A percentile compares a stretch with the other conserved stretches of the same genome.
These are phyloP conservation scores for Amphibalanus amphitrite DNA, from an alignment of 1,140 invertebrate genomes.

Conservation along the genomic window DNA sequence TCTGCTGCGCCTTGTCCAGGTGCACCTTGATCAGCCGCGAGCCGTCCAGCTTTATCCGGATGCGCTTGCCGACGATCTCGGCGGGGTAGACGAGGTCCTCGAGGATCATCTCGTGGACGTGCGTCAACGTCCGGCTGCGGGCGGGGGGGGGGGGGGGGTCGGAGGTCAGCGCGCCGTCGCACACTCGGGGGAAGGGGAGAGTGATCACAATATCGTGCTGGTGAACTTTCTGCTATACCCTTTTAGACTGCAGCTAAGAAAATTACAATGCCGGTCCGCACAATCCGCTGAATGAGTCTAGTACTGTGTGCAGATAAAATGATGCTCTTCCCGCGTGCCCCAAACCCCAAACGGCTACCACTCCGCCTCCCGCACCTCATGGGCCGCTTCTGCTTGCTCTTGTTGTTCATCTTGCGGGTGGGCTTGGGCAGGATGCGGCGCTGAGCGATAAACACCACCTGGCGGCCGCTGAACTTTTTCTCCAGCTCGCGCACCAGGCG, in stretches of 20 bases:
- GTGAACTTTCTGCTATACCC: too few species aligned
- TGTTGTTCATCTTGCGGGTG: constrained; percentile 80
- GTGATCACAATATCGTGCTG: too few species aligned
- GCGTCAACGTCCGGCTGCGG: constrained; percentile 73
- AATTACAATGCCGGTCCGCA: too few species aligned
- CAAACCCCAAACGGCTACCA: too few species aligned
- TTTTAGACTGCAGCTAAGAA: too few species aligned
- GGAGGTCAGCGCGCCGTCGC: too few species aligned
- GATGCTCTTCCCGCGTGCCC: too few species aligned
- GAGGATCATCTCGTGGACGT: constrained; percentile 91
- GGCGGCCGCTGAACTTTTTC: constrained; percentile 98
- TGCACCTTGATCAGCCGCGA: constrained; percentile 95
- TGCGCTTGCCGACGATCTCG: constrained; percentile 97
- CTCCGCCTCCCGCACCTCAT: constrained; percentile 57
- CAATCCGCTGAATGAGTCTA: too few species aligned
- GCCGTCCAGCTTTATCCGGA: constrained; percentile 87
- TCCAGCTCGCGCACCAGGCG: constrained; percentile 91
- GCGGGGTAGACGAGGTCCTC: constrained; percentile 97
- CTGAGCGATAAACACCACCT: constrained; percentile 96
- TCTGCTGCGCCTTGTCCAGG: constrained; percentile 95
- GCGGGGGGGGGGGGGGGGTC: constrained; percentile 13
- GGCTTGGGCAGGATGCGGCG: constrained; percentile 96
- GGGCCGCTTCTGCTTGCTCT: constrained; percentile 95
- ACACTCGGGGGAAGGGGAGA: too few species aligned
- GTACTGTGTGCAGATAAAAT: too few species aligned